phyloP scores from a whole-genome alignment of 2,113 vertebrate species.

The Acanthisitta chloris region DNA sequence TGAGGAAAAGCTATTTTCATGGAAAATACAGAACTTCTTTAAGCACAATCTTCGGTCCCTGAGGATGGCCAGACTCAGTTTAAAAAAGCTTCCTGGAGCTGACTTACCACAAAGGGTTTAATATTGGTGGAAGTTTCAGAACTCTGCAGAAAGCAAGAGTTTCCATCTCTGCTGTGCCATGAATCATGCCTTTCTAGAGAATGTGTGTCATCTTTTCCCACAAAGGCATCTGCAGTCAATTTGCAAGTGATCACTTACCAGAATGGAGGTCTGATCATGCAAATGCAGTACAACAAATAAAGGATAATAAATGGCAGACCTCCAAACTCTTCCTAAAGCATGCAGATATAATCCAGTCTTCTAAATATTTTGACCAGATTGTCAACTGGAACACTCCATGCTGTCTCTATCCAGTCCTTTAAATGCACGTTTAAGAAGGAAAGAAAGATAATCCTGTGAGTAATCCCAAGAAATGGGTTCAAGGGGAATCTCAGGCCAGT shows the following conservation, averaged over 20 bases:
- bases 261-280: not conserved
- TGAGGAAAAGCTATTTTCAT: not conserved
- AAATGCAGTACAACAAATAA: not conserved
- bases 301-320: not conserved
- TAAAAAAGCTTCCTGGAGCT: not conserved
- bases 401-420: not conserved
- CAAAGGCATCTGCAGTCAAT: not conserved
- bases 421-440: not conserved
- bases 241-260: not conserved
- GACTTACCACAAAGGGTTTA: not conserved
- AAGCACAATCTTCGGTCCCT: not conserved
- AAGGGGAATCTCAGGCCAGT: not conserved
- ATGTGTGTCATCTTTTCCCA: not conserved
- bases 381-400: not conserved
- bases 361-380: not conserved
- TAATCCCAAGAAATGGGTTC: slow-evolving; percentile 4
- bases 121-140: not conserved
- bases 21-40: not conserved
- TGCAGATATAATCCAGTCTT: not conserved
- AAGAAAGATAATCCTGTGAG: not conserved
- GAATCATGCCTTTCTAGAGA: not conserved
- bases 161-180: not conserved
- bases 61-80: not conserved
- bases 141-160: not conserved
- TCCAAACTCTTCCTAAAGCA: not conserved